A percentile compares a stretch with the other conserved stretches of the same genome.
Conservation (phyloP, 2,888 invertebrate species). For the Drosophila mercatorum region DNA sequence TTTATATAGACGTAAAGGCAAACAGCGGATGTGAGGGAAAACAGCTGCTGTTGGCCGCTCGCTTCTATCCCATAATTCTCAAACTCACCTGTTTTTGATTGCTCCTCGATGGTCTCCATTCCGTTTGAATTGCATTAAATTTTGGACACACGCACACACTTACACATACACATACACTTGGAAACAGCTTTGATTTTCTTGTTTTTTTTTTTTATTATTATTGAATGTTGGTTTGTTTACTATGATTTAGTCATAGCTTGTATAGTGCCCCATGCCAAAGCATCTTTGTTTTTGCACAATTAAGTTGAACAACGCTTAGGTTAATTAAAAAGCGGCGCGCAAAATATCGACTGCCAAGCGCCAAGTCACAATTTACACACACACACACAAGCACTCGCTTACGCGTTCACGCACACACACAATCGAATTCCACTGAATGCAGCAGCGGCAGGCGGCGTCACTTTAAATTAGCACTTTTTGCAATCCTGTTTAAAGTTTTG, state of each 20-base stretch:
- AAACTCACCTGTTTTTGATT: slow-evolving; percentile 82
- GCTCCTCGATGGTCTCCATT: slow-evolving; percentile 83
- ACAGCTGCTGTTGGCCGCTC: slow-evolving; percentile 39
- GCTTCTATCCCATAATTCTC: no score
- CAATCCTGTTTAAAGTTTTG: slow-evolving; percentile 21
- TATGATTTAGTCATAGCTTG: slow-evolving; percentile 48
- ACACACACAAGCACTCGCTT: slow-evolving; percentile 35
- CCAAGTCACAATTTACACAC: slow-evolving; percentile 39
- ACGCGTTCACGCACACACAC: slow-evolving; percentile 27
- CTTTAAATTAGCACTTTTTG: slow-evolving; percentile 31
- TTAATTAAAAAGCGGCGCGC: slow-evolving; percentile 73
- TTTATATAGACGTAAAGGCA: slow-evolving; percentile 6
- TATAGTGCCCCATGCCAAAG: slow-evolving; percentile 21
- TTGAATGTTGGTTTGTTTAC: slow-evolving; percentile 32
- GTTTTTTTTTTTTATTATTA: slow-evolving; percentile 26
- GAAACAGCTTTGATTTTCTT: slow-evolving; percentile 41
- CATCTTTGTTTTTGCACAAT: slow-evolving; percentile 50
- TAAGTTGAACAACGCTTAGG: slow-evolving; percentile 42
- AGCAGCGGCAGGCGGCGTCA: slow-evolving; percentile 38
- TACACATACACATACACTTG: slow-evolving; percentile 28
- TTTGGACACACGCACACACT: slow-evolving; percentile 40
- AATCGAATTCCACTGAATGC: slow-evolving; percentile 36
- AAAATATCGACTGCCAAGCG: slow-evolving; percentile 35
- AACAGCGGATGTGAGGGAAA: slow-evolving; percentile 26
- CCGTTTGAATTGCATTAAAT: slow-evolving; percentile 46